phyloP scores from a whole-genome alignment of 2,797 vertebrate species.

The Falco novaeseelandiae region DNA sequence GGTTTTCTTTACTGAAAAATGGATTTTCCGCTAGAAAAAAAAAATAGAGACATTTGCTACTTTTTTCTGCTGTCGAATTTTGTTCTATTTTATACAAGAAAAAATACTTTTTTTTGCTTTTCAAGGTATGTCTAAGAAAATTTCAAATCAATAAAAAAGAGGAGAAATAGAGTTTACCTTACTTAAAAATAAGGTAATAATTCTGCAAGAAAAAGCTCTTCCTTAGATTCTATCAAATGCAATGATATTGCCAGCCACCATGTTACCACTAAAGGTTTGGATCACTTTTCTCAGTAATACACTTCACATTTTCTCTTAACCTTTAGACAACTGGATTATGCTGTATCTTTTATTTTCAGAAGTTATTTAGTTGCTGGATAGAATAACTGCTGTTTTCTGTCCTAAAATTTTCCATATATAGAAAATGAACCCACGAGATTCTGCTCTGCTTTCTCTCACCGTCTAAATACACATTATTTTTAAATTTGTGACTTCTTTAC shows the following conservation, averaged over 20 bases:
- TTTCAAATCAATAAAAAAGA: not conserved
- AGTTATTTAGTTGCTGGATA: not conserved
- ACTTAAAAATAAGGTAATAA: not conserved
- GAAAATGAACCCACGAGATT: not conserved
- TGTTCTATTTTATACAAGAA: not conserved
- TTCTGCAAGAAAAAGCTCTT: not conserved
- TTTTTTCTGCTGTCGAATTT: not conserved
- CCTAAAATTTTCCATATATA: not conserved
- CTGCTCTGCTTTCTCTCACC: not conserved
- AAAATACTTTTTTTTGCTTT: not conserved
- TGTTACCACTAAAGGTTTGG: not conserved
- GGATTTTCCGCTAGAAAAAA: not conserved
- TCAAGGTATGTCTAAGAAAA: not conserved
- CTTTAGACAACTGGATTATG: not conserved
- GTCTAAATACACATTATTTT: not conserved
- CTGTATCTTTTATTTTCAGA: not conserved
- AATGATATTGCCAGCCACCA: not conserved
- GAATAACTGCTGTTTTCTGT: not conserved
- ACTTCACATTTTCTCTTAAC: not conserved
- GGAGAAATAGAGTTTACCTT: not conserved
- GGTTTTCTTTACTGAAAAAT: not conserved
- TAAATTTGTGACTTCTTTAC: not conserved
- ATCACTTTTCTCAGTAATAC: not conserved
- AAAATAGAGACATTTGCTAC: fast-evolving
- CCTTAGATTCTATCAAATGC: not conserved